Evolutionary conservation across 2,888 invertebrate genomes (phyloP).

Genomic region (Leptopterna dolabrata): DNA sequence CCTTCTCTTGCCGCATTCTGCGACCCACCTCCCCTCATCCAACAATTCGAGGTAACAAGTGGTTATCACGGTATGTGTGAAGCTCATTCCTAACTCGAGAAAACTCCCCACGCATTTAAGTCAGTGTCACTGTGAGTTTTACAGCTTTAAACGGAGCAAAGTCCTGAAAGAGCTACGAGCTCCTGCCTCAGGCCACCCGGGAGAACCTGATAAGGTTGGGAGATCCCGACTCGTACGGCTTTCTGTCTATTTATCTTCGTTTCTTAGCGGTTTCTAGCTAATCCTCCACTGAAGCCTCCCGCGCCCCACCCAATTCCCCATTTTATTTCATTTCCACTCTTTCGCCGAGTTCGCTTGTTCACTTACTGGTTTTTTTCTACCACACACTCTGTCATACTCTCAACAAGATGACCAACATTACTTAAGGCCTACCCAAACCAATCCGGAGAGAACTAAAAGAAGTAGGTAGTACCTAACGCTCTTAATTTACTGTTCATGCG

Average conservation of each 20-base stretch:
- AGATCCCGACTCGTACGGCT: background rate
- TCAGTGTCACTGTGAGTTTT: background rate
- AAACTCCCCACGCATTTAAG: background rate
- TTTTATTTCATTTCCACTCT: background rate
- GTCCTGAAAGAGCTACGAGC: background rate
- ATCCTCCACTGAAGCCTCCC: slow-evolving; percentile 4
- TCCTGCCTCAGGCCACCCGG: background rate
- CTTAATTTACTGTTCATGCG: too few species aligned
- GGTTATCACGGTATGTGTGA: background rate
- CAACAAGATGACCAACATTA: too few species aligned
- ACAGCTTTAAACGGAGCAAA: background rate
- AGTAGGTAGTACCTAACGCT: too few species aligned
- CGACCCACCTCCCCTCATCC: too few species aligned
- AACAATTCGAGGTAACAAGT: background rate
- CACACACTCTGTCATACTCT: too few species aligned
- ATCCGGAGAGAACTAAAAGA: too few species aligned
- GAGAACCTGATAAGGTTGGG: slow-evolving; percentile 7
- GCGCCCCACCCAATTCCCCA: background rate
- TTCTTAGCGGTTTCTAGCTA: slow-evolving; percentile 44
- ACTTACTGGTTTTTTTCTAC: too few species aligned
- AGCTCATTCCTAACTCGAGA: background rate
- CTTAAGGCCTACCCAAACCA: too few species aligned
- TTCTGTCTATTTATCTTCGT: slow-evolving; percentile 48
- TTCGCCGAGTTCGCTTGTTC: background rate
- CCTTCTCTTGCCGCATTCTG: too few species aligned